phyloP scores from a whole-genome alignment of 1,140 invertebrate genomes.

The Temnothorax longispinosus region DNA sequence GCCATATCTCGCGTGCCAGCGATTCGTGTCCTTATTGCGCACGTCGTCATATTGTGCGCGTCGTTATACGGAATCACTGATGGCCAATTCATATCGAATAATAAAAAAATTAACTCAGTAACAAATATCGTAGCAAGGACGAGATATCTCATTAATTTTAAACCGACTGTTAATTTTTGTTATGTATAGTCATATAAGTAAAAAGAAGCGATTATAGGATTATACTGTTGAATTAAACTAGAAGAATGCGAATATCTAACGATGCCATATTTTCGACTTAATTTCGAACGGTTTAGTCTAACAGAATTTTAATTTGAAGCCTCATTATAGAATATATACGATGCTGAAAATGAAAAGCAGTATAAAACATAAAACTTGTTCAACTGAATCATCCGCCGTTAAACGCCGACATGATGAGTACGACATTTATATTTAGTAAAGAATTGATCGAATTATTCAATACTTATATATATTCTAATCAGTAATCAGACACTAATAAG shows the following conservation, averaged over 20 bases:
- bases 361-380: background rate
- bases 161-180: background rate
- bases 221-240: background rate
- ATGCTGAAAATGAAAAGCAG: background rate
- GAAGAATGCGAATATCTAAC: background rate
- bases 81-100: conserved; percentile 11
- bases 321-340: background rate
- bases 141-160: background rate
- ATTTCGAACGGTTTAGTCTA: background rate
- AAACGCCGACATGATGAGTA: background rate
- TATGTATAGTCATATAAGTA: too few relatives aligned
- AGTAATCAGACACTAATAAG: background rate
- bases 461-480: background rate
- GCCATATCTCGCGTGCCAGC: conserved; percentile 47
- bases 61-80: conserved; percentile 58
- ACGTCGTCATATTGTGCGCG: conserved; percentile 6
- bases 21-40: conserved; percentile 31
- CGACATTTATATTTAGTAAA: background rate
- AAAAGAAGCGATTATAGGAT: too few relatives aligned
- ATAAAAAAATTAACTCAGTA: conserved; percentile 37
- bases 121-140: background rate
- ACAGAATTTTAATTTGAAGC: background rate
- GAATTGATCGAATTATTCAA: background rate
- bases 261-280: background rate
- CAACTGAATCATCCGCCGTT: background rate